Evolutionary conservation across 2,797 vertebrate genomes (phyloP).

Genomic region (Phataginus tricuspis): DNA sequence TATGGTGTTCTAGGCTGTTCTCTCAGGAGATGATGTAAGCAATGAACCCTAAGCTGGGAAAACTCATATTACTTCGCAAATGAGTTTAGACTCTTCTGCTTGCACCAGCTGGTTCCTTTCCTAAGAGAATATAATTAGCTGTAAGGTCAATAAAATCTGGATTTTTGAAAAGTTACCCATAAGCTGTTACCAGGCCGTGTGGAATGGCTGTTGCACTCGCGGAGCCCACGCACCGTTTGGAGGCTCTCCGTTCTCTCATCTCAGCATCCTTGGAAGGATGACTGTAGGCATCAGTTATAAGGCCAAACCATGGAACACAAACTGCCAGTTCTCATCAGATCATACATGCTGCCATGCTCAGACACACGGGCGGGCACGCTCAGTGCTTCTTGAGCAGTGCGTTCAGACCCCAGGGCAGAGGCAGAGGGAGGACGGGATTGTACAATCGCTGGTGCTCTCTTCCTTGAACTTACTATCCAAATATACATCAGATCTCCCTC

Average conservation of each 20-base stretch:
- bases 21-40: not conserved
- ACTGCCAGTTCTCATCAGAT: not conserved
- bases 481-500: not conserved
- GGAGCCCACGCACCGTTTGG: not conserved
- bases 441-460: not conserved
- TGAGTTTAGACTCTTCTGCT: not conserved
- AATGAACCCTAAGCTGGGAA: not conserved
- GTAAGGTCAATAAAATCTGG: constrained; percentile 20
- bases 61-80: not conserved
- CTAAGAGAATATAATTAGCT: not conserved
- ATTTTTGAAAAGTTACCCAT: not conserved
- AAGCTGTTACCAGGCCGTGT: not conserved
- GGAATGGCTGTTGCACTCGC: not conserved
- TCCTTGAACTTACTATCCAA: not conserved
- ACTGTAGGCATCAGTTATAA: not conserved
- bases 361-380: not conserved
- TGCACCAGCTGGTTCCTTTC: not conserved
- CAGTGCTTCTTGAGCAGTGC: not conserved
- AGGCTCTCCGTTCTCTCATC: not conserved
- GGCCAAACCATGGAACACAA: not conserved
- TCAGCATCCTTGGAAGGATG: not conserved
- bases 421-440: too few species aligned
- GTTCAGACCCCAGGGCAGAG: too few species aligned
- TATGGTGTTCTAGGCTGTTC: not conserved
- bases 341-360: not conserved